A percentile compares a stretch with the other conserved stretches of the same genome.
Conservation (phyloP, 2,797 vertebrate species). For the Crax fasciolata region DNA sequence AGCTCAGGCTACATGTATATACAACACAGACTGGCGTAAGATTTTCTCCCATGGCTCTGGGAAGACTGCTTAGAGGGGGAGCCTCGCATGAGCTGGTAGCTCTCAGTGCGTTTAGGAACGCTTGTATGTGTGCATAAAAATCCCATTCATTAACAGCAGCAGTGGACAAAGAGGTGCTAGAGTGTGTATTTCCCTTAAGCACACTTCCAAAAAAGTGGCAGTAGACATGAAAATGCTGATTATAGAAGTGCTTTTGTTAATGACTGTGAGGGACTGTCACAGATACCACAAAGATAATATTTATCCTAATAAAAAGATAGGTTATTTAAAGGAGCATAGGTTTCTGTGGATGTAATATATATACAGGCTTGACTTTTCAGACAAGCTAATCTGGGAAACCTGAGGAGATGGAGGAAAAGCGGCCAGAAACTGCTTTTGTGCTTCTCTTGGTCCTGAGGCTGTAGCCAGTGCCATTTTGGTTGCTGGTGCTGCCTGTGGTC, state of each 20-base stretch:
- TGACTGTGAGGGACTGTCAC: not conserved
- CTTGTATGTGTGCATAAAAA: not conserved
- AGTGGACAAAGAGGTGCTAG: not conserved
- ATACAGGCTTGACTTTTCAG: not conserved
- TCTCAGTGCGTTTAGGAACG: not conserved
- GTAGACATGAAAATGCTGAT: not conserved
- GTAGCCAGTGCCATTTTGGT: not conserved
- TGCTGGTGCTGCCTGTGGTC: rapidly evolving
- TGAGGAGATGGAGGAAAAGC: not conserved
- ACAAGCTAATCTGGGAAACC: not conserved
- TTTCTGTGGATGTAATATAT: not conserved
- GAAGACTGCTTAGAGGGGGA: not conserved
- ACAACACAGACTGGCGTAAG: not conserved
- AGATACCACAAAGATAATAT: not conserved
- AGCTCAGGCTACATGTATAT: not conserved
- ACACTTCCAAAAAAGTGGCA: not conserved
- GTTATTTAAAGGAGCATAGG: not conserved
- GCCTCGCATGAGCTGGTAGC: not conserved
- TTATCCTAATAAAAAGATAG: not conserved
- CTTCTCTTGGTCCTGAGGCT: not conserved
- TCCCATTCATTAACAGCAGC: not conserved
- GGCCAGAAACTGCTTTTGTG: not conserved
- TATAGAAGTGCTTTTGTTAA: not conserved
- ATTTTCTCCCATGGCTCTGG: not conserved
- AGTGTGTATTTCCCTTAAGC: not conserved